A percentile compares a stretch with the other conserved stretches of the same genome.
These are phyloP conservation scores for Caenorhabditis angaria DNA, from an alignment of 2,888 invertebrate genomes.

Conservation along the genomic window DNA sequence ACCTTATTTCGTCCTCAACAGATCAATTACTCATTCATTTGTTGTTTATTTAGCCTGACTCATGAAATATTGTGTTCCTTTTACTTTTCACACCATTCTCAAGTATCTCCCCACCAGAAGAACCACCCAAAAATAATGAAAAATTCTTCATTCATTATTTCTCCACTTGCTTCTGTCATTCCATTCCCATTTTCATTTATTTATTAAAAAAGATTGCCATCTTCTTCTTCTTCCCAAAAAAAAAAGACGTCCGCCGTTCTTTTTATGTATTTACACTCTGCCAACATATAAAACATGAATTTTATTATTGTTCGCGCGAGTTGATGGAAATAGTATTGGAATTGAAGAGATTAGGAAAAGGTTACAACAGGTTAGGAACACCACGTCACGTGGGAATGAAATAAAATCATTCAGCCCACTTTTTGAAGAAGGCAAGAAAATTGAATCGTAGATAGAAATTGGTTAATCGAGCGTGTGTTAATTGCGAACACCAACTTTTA, in stretches of 20 bases:
- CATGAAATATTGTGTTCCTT: too few relatives aligned
- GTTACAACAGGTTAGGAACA: background rate
- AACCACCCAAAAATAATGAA: too few relatives aligned
- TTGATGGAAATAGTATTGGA: background rate
- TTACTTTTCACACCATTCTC: background rate
- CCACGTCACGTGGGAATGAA: background rate
- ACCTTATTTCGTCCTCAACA: too few relatives aligned
- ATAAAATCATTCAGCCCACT: background rate
- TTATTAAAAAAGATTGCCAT: constrained; percentile 20
- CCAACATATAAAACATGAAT: constrained; percentile 25
- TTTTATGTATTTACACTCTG: background rate
- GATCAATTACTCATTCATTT: background rate
- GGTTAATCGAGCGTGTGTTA: background rate
- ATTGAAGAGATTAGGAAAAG: background rate
- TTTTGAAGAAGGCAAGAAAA: too few relatives aligned
- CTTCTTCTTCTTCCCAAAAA: background rate
- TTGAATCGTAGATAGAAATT: background rate
- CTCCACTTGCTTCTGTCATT: background rate
- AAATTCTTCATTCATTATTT: background rate
- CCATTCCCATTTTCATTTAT: constrained; percentile 6
- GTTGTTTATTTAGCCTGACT: background rate
- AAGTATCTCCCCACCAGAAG: background rate
- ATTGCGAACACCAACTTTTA: background rate
- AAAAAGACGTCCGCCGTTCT: background rate
- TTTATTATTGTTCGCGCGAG: constrained; percentile 20